Percentiles rank a stretch among this genome's conserved stretches.
Conservation (phyloP, 2,113 vertebrate species). For the Cyprinodon brontotheroides region DNA sequence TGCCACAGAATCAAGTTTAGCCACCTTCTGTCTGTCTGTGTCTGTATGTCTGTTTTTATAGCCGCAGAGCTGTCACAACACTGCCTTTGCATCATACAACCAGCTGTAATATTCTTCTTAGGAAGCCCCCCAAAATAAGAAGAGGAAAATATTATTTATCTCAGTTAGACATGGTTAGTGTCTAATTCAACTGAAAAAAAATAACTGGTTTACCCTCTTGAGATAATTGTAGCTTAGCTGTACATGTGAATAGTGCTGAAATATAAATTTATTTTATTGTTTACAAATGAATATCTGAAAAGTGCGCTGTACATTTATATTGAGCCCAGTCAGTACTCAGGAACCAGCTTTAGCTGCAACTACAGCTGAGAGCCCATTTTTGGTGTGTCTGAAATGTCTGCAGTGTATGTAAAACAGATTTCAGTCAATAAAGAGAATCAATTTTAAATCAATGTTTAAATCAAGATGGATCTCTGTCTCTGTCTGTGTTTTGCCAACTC, state of each 20-base stretch:
- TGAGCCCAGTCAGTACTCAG: too few relatives aligned
- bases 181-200: constrained; percentile 2
- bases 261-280: too few relatives aligned
- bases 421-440: not conserved
- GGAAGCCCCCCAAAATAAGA: constrained; percentile 12
- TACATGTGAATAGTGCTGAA: too few relatives aligned
- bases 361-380: not conserved
- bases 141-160: constrained; percentile 21
- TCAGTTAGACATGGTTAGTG: not conserved
- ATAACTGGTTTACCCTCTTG: not conserved
- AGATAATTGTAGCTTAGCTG: not conserved
- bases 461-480: too few relatives aligned
- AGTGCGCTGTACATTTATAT: too few relatives aligned
- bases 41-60: constrained; percentile 27
- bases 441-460: not conserved
- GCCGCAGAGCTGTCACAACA: constrained; percentile 29
- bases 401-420: not conserved
- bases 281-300: too few relatives aligned
- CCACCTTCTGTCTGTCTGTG: constrained; percentile 40
- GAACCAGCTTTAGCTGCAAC: not conserved
- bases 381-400: not conserved
- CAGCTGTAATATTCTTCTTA: constrained; percentile 28
- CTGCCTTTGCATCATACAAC: constrained; percentile 17
- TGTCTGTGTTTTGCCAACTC: too few relatives aligned
- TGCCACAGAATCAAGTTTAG: constrained; percentile 50